phyloP scores from a whole-genome alignment of 1,140 invertebrate genomes.

The Caenorhabditis briggsae region DNA sequence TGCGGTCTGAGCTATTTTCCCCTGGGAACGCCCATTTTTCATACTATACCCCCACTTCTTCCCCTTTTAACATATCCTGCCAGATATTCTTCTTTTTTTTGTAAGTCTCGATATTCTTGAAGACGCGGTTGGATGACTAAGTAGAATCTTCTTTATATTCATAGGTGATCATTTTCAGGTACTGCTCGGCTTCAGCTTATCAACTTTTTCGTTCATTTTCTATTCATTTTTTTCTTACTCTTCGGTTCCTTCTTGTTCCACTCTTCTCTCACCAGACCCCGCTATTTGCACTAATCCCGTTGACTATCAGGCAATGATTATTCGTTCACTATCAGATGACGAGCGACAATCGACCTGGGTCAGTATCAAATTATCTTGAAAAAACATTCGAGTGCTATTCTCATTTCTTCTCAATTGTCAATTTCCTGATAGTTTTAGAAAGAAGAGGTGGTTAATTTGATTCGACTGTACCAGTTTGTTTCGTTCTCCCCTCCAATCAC shows the following conservation, averaged over 20 bases:
- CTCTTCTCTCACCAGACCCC: too few species aligned
- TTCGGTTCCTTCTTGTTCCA: neutral
- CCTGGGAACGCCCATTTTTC: slow-evolving; percentile 22
- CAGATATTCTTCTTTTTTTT: neutral
- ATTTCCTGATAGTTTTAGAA: slow-evolving; percentile 42
- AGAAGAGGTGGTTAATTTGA: slow-evolving; percentile 37
- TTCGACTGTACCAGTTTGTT: slow-evolving; percentile 24
- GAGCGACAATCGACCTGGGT: neutral
- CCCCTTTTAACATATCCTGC: neutral
- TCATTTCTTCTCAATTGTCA: neutral
- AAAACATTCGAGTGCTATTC: neutral
- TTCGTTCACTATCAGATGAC: neutral
- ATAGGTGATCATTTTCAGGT: too few species aligned
- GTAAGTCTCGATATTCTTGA: neutral
- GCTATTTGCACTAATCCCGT: too few species aligned
- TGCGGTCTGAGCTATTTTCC: neutral
- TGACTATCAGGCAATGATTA: too few species aligned
- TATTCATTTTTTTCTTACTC: neutral
- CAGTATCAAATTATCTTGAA: slow-evolving; percentile 35
- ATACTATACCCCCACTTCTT: neutral
- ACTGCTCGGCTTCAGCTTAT: too few species aligned
- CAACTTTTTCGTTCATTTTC: neutral
- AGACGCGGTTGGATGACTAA: too few species aligned
- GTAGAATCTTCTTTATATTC: too few species aligned
- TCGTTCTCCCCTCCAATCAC: slow-evolving; percentile 2